phyloP scores from a whole-genome alignment of 2,797 vertebrate species.

The Peromyscus aztecus region DNA sequence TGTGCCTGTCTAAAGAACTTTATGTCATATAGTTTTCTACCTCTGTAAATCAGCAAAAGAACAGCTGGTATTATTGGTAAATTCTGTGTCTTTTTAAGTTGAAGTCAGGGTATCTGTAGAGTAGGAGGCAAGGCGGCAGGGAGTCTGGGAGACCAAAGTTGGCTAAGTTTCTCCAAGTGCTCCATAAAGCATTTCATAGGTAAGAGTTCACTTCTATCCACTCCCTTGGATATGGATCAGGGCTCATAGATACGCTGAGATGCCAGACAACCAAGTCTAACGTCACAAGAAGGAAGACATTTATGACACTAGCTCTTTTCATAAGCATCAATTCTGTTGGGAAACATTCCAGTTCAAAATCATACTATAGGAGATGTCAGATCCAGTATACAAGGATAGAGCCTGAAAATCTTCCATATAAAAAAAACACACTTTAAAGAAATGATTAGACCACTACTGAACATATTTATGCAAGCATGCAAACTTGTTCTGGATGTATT shows the following conservation, averaged over 20 bases:
- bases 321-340: background rate
- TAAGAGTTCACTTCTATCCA: background rate
- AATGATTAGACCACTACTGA: background rate
- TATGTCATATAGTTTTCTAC: background rate
- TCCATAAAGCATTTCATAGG: background rate
- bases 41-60: background rate
- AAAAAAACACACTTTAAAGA: constrained; percentile 14
- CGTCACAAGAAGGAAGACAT: background rate
- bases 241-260: background rate
- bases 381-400: background rate
- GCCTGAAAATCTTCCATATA: background rate
- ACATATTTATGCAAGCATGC: background rate
- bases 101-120: fast-evolving
- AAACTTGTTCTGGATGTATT: background rate
- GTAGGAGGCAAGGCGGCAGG: fast-evolving
- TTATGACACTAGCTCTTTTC: background rate
- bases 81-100: fast-evolving
- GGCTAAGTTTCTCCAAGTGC: background rate
- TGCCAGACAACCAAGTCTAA: background rate
- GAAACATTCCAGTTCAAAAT: background rate
- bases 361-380: background rate
- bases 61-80: background rate
- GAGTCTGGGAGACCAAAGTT: background rate
- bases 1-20: background rate
- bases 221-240: background rate